Conservation (phyloP, 2,113 vertebrate genomes). For the Pycnonotus jocosus region DNA sequence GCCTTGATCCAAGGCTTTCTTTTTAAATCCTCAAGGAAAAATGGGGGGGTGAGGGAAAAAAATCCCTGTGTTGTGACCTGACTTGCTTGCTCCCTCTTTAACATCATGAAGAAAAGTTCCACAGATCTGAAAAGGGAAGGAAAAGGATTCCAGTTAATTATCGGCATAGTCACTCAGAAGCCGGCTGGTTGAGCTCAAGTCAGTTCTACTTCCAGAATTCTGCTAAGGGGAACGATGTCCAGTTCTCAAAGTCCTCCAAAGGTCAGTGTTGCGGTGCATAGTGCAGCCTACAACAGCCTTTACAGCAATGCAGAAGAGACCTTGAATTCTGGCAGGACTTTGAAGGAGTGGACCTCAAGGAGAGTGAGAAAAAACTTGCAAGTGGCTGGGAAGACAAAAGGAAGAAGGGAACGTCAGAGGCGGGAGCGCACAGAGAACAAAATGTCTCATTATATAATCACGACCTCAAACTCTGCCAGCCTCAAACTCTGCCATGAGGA, state of each 20-base stretch:
- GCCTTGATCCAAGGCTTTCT: neutral
- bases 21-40: neutral
- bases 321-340: neutral
- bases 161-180: neutral
- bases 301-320: neutral
- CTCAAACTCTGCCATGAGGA: neutral
- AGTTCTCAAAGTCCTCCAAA: neutral
- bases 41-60: neutral
- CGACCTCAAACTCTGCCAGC: neutral
- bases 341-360: neutral
- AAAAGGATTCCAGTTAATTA: neutral
- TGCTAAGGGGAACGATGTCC: neutral
- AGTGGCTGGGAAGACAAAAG: neutral
- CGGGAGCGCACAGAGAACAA: neutral
- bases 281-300: neutral
- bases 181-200: neutral
- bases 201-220: neutral
- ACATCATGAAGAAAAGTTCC: neutral
- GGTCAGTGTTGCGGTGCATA: neutral
- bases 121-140: neutral
- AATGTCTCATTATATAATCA: neutral
- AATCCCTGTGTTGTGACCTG: rapidly evolving
- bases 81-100: neutral
- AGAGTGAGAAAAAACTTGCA: neutral
- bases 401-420: neutral